Conservation (phyloP, 2,888 invertebrate genomes). For the Athetis lepigone region DNA sequence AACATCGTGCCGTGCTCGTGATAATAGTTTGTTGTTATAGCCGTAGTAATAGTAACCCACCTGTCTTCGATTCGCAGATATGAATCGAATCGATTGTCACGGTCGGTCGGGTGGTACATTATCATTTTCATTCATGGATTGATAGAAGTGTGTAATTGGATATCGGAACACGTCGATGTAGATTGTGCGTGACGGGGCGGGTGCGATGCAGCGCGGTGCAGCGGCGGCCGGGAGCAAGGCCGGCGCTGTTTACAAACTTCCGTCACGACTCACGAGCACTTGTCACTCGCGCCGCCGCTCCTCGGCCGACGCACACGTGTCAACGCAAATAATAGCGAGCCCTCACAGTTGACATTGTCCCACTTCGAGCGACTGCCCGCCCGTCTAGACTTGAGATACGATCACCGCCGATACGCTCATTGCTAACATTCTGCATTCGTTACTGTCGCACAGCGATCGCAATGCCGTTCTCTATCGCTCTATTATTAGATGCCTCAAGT, state of each 20-base stretch:
- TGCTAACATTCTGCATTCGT: slow-evolving; percentile 74
- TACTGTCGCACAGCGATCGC: slow-evolving; percentile 63
- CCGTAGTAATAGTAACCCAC: slow-evolving; percentile 71
- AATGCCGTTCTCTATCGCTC: slow-evolving; percentile 38
- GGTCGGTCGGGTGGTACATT: slow-evolving; percentile 76
- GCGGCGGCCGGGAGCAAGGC: slow-evolving; percentile 83
- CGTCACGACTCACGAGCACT: slow-evolving; percentile 84
- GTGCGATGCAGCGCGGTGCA: slow-evolving; percentile 44
- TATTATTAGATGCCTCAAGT: slow-evolving; percentile 46
- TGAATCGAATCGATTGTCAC: slow-evolving; percentile 78
- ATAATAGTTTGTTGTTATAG: slow-evolving; percentile 71
- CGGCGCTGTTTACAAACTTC: slow-evolving; percentile 89
- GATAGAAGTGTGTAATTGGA: slow-evolving; percentile 77
- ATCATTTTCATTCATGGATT: slow-evolving; percentile 81
- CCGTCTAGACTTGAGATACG: slow-evolving; percentile 85
- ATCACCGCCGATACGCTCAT: slow-evolving; percentile 78
- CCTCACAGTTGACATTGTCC: slow-evolving; percentile 89
- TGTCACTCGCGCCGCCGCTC: slow-evolving; percentile 78
- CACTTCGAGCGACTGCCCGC: slow-evolving; percentile 78
- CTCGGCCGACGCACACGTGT: slow-evolving; percentile 80
- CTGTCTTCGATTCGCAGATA: slow-evolving; percentile 73
- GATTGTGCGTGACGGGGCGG: slow-evolving; percentile 79
- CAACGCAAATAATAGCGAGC: slow-evolving; percentile 89
- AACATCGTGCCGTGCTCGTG: slow-evolving; percentile 64
- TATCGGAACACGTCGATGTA: slow-evolving; percentile 74